Percentiles rank a stretch among this genome's conserved stretches.
These are phyloP conservation scores for Hoplias malabaricus DNA, from an alignment of 2,113 vertebrate genomes.

Conservation along the genomic window DNA sequence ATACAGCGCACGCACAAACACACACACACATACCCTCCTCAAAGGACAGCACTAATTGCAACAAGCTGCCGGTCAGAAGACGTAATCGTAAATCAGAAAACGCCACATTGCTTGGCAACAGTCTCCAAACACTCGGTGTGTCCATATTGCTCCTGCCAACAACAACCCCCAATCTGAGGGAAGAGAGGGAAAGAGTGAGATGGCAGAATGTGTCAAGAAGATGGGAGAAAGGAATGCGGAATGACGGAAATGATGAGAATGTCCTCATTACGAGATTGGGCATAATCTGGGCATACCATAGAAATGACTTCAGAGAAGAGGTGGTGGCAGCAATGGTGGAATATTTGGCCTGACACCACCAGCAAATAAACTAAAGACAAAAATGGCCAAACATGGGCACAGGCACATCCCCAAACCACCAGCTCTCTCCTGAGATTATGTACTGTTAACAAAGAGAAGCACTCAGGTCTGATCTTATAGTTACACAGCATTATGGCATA, in stretches of 20 bases:
- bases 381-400: slow-evolving; percentile 1
- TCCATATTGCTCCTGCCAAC: slow-evolving; percentile 64
- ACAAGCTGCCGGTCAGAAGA: slow-evolving; percentile 70
- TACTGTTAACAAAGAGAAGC: background rate
- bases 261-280: background rate
- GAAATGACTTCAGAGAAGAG: slow-evolving; percentile 13
- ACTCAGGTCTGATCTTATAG: no score
- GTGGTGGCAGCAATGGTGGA: background rate
- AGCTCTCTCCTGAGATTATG: background rate
- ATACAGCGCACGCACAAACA: slow-evolving; percentile 39
- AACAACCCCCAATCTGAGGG: slow-evolving; percentile 50
- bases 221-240: background rate
- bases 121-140: slow-evolving; percentile 67
- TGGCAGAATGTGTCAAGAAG: slow-evolving; percentile 1
- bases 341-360: background rate
- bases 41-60: slow-evolving; percentile 67
- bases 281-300: slow-evolving; percentile 16
- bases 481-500: no score
- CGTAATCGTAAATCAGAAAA: slow-evolving; percentile 70
- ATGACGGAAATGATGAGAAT: slow-evolving; percentile 5
- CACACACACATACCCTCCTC: slow-evolving; percentile 36
- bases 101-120: slow-evolving; percentile 70
- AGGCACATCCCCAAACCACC: background rate
- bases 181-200: slow-evolving; percentile 31
- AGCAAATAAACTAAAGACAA: slow-evolving; percentile 5